Base-by-base conservation (phyloP, 1,140 invertebrate species). In the Trialeurodes vaporariorum region DNA sequence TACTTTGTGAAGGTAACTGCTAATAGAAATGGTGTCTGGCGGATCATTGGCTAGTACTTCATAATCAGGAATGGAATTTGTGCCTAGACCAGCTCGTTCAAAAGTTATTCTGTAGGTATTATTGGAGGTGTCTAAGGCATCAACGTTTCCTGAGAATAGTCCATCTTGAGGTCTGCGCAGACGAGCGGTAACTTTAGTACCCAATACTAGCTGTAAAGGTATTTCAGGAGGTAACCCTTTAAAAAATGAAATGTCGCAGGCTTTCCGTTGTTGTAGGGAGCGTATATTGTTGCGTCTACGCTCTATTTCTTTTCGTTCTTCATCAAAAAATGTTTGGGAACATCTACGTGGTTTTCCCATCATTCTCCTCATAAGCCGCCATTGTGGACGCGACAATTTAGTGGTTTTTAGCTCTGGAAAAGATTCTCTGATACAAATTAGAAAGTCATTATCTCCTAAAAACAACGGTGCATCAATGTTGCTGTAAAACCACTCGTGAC, bases 401-500 rank as follows among this genome's bases (percentile, higher is more conserved):
- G 89, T 83, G 25, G 89, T 90, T 76, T 92, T 94, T 58, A 99
- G 79, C 75, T 93, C 89, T 9, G 97, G 96, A 81, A 98, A 98
- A 5, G 92, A 90, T 78, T 98, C 96, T 76, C 88, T 90, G 22
- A 99, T 79, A 76, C 94, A 97, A 62, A 94, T 89, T 80, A 90
- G 90, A 76, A 98, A 98, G 81, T 98, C 96, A 81, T 98, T 98
- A 74, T 98, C 93, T 63, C 93, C 93, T 71, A 93, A 85, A 80
- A 99, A 98, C 12, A 99, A 80, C 62, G 93, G 89, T 75, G 91
- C 84, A 78, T 98, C 96, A 72, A 98, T 90, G 76, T 97, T 98
- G 73, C 95, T 98, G 77, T 98, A 99, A 81, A 99, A 99, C 89
- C 95, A 98, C 78, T 99, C 97, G 79, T 95, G 98, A 76, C 94